Evolutionary conservation across 2,888 invertebrate species (phyloP).

Genomic region (Oxyscelio sp.): DNA sequence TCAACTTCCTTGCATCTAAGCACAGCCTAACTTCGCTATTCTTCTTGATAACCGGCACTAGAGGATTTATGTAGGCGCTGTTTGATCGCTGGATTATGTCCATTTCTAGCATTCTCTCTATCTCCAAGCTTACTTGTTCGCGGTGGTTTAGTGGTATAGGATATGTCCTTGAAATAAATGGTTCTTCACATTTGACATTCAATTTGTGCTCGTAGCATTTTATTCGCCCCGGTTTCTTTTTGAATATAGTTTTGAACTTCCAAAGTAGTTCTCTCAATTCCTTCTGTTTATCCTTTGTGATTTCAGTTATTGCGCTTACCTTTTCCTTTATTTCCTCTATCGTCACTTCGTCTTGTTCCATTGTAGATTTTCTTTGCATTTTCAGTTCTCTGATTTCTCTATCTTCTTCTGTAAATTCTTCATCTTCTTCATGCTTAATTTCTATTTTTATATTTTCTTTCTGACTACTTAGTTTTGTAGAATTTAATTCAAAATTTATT

Average conservation of each 20-base stretch:
- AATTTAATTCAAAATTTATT: background rate
- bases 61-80: background rate
- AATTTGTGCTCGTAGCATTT: background rate
- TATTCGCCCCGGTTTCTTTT: background rate
- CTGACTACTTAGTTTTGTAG: no score
- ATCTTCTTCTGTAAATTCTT: no score
- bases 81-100: background rate
- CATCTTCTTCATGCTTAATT: no score
- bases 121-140: background rate
- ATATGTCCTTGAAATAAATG: background rate
- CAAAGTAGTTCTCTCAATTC: no score
- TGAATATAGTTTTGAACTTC: background rate
- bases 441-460: no score
- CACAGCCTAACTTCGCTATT: background rate
- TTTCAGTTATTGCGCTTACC: no score
- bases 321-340: no score
- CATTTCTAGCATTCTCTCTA: background rate
- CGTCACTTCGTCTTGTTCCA: no score
- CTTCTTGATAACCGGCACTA: background rate
- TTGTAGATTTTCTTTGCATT: no score
- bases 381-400: no score
- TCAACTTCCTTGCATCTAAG: constrained; percentile 19
- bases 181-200: background rate
- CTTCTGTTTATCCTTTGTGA: no score
- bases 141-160: background rate